These are phyloP conservation scores for rat (Rattus norvegicus) DNA, from an alignment of 2,113 vertebrate genomes.

Conservation along the genomic window GRCr8 NC_086023.1:72446001-72446500, in stretches of 20 bases:
- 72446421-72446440: background rate
- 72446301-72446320: background rate
- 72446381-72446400: background rate
- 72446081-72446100: background rate
- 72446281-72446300: background rate
- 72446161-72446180: too few species aligned
- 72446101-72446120: slow-evolving; percentile 64
- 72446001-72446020: background rate
- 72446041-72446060: too few species aligned
- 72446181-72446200: background rate
- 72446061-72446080: rapidly evolving
- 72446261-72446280: background rate
- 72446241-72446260: background rate
- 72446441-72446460: background rate
- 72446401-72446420: background rate
- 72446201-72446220: background rate
- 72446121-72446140: background rate
- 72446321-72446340: background rate
- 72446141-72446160: background rate
- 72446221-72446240: background rate
- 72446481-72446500: background rate
- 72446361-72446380: background rate
- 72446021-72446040: background rate
- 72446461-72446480: background rate
- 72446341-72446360: background rate